Evolutionary conservation across 2,797 vertebrate genomes (phyloP), one percentile per base, ranked within the genome.

Genomic region (Halcyon leucocephala): DNA sequence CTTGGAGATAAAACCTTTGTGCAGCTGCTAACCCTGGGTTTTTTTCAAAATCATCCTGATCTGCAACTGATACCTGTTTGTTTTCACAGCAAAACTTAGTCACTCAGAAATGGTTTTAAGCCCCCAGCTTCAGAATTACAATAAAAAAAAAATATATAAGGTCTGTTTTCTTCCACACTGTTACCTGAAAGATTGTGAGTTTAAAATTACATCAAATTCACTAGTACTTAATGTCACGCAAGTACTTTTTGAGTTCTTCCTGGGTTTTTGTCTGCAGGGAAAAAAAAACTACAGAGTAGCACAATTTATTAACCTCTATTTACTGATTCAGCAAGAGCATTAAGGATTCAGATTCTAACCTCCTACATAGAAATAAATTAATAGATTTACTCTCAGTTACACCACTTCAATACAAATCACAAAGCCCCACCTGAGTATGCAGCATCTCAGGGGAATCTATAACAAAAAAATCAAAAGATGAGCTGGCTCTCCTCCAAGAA

Each of bases 401-500:
- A 81, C 29, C 8, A 44, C 76, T 84, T 72, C 10, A 88, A 82
- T 48, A 86, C 67, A 90, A 94, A 91, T 93, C 65, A 81, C 69
- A 88, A 90, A 72, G 51, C 39, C 87, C 86, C 58, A 83, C 79
- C 89, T 76, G 70, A 78, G 65, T 69, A 77, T 73, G 46, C 12
- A 90, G 61, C 35, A 90, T 88, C 89, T 93, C 84, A 70, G 72
- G 85, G 93, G 80, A 93, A 88, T 76, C 82, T 69, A 16, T 49
- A 91, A 81, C 42, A 66, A 44, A 22, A 88, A 89, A 3, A 31
- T 15, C 20, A 76, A 69, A 80, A 83, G 58, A 90, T 72, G 22
- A 84, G 49, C 51, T 95, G 94, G 82, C 80, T 95, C 83, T 81
- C 69, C 31, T 95, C 94, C 94, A 95, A 90, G 77, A 88, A 9